Base-by-base conservation (phyloP, 2,888 invertebrate species). In the Epinotia nisella region DNA sequence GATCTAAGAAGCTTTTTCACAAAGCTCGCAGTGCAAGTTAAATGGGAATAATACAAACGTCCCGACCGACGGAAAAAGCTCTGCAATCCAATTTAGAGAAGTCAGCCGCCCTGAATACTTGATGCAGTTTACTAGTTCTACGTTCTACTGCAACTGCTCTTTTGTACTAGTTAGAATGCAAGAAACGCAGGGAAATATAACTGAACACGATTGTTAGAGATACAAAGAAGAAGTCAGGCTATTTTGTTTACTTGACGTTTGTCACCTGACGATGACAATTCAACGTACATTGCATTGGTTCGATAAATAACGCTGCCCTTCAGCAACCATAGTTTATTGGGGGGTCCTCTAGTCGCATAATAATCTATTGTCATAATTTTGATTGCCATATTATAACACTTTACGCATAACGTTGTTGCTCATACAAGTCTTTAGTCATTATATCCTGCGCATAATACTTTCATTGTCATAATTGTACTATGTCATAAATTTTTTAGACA, bases 31-130 rank as follows among this genome's bases (percentile, higher is more conserved):
- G 9, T 35, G 35, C 35, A 7, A 56, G 21, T 56, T 56, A 56
- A 56, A 56, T 21, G 24, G 21, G 13, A 21, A 56, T 56, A 56
- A 56, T 56, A 21, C 53, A 55, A 55, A 56, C 13, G 55, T 56
- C 21, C 55, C 55, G 55, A 21, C 24, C 55, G 55, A 21, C 13
- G 4, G 55, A 3, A 21, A 24, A 24, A 24, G 21, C 11, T 13
- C 10, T 1, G 24, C 55, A 21, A 56, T 56, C 21, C 24, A 56
- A 56, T 56, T 56, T 56, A 21, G 13, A 21, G 55, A 56, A 56
- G 55, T 15, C 24, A 56, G 21, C 55, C 13, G 15, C 10, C 5
- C 24, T 21, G 55, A 56, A 56, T 21, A 21, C 55, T 56, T 13
- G 15, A 56, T 21, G 21, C 21, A 56, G 24, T 56, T 56, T 24